Evolutionary conservation across 2,888 invertebrate genomes (phyloP).

Genomic region (Timema podura): DNA sequence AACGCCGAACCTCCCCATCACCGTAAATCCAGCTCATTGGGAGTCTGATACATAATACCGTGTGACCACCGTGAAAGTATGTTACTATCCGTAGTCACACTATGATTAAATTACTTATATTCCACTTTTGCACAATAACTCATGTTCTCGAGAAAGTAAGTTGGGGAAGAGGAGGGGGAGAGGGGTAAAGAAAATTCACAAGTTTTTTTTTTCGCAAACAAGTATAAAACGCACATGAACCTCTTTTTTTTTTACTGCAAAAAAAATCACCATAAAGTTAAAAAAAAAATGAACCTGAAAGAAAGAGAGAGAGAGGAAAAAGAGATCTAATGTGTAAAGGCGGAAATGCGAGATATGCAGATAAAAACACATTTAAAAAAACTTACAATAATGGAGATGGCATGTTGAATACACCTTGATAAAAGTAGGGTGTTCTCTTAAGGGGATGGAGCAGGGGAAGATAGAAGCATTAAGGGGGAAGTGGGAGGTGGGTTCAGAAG

Average conservation of each 20-base stretch:
- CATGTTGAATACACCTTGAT: constrained; percentile 18
- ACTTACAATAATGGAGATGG: constrained; percentile 23
- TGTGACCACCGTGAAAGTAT: too few species aligned
- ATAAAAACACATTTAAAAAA: constrained; percentile 21
- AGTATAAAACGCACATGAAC: constrained; percentile 21
- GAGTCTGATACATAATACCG: too few species aligned
- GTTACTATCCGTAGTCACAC: too few species aligned
- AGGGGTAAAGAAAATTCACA: background rate
- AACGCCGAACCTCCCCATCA: too few species aligned
- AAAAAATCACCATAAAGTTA: background rate
- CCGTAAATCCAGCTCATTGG: too few species aligned
- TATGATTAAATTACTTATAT: too few species aligned
- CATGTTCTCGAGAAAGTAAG: constrained; percentile 12
- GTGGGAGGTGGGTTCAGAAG: background rate
- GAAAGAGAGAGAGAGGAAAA: constrained; percentile 5
- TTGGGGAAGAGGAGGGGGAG: background rate
- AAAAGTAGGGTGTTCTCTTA: background rate
- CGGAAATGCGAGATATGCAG: constrained; percentile 22
- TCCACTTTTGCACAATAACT: background rate
- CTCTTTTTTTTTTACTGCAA: constrained; percentile 17
- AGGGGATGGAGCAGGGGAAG: background rate
- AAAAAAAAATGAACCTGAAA: constrained; percentile 12
- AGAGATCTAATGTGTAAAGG: constrained; percentile 7
- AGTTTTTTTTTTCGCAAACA: constrained; percentile 17
- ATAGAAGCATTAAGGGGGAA: background rate